phyloP scores from a whole-genome alignment of 2,888 invertebrate genomes.

The Gymnoscelis rufifasciata region DNA sequence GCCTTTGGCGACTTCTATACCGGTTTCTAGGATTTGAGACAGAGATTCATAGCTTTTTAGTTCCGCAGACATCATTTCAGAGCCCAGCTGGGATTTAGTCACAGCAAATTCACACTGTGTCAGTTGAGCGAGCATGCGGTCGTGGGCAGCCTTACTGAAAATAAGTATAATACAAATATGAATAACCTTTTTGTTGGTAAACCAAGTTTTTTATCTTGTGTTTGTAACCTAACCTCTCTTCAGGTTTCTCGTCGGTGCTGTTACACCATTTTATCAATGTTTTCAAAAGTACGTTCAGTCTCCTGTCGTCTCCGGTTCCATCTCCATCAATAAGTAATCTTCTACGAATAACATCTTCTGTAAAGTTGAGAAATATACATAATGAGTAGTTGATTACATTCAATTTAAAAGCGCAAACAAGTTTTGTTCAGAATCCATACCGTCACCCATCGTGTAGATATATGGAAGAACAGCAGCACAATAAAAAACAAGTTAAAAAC shows the following conservation, averaged over 20 bases:
- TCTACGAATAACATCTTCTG: slow-evolving; percentile 96
- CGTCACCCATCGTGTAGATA: slow-evolving; percentile 38
- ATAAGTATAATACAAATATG: slow-evolving; percentile 25
- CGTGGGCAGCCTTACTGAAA: slow-evolving; percentile 83
- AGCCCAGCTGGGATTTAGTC: slow-evolving; percentile 87
- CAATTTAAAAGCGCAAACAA: too few species aligned
- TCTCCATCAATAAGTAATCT: slow-evolving; percentile 97
- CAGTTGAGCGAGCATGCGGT: slow-evolving; percentile 89
- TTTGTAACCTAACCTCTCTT: slow-evolving; percentile 82
- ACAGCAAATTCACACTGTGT: slow-evolving; percentile 94
- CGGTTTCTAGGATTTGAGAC: slow-evolving; percentile 86
- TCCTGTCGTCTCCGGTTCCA: slow-evolving; percentile 96
- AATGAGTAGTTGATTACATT: too few species aligned
- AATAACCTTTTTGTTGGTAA: too few species aligned
- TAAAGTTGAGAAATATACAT: slow-evolving; percentile 24
- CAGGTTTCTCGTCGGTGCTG: slow-evolving; percentile 80
- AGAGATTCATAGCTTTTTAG: slow-evolving; percentile 89
- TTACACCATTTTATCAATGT: slow-evolving; percentile 90
- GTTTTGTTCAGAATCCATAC: slow-evolving; percentile 25
- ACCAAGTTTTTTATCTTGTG: too few species aligned
- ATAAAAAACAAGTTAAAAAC: too few species aligned
- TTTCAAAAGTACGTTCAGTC: slow-evolving; percentile 91
- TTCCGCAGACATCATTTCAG: slow-evolving; percentile 91
- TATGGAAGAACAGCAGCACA: too few species aligned
- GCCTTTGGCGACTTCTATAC: slow-evolving; percentile 87